phyloP scores from a whole-genome alignment of 2,797 vertebrate genomes.

The Sylvia borin region DNA sequence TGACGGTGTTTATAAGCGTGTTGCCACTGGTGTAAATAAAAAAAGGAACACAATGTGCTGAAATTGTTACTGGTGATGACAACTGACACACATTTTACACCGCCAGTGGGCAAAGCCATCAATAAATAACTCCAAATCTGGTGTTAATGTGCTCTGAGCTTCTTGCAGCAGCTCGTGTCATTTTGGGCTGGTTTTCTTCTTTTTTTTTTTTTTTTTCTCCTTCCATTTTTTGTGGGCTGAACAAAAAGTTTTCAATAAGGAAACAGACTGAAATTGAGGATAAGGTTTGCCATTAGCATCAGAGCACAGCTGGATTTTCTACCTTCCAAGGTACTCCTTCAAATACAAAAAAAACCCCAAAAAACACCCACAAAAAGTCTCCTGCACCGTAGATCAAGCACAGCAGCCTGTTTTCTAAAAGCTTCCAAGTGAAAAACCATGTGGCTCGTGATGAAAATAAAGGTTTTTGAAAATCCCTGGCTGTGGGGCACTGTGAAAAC shows the following conservation, averaged over 20 bases:
- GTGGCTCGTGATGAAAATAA: not conserved
- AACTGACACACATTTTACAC: slow-evolving; percentile 77
- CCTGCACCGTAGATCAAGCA: not conserved
- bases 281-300: not conserved
- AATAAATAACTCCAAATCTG: slow-evolving; percentile 76
- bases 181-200: not conserved
- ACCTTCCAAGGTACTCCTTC: not conserved
- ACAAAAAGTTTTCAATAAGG: not conserved
- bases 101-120: slow-evolving; percentile 74
- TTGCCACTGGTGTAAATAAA: slow-evolving; percentile 81
- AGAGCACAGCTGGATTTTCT: not conserved
- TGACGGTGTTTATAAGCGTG: slow-evolving; percentile 76
- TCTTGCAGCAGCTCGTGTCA: not conserved
- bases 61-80: slow-evolving; percentile 92
- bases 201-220: not conserved
- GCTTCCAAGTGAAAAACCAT: not conserved
- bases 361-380: fast-evolving
- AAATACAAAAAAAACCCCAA: not conserved
- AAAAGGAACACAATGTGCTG: slow-evolving; percentile 83
- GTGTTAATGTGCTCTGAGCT: slow-evolving; percentile 39
- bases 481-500: not conserved
- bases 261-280: not conserved
- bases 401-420: not conserved
- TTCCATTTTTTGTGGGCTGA: not conserved
- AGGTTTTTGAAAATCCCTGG: not conserved